Conservation (phyloP, 2,888 invertebrate species). For the Netelia inedita region DNA sequence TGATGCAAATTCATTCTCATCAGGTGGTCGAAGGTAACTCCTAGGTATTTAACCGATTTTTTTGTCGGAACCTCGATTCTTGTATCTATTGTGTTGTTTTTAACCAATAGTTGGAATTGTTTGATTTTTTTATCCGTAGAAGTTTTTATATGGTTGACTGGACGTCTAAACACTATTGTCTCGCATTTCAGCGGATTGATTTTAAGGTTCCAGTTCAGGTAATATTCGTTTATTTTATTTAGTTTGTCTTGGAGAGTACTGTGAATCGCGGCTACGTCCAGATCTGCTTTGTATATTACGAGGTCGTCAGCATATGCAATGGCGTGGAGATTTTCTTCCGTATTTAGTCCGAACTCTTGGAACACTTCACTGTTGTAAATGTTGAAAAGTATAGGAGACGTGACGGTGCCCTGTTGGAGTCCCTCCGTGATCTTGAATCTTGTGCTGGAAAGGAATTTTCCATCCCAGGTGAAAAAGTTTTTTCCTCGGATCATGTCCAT, state of each 20-base stretch:
- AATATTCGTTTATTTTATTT: no score
- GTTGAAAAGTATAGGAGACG: constrained; percentile 64
- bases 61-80: not conserved
- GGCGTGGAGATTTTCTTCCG: not conserved
- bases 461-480: constrained; percentile 36
- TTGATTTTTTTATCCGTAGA: constrained; percentile 25
- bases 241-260: not conserved
- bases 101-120: not conserved
- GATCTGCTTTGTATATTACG: constrained; percentile 6
- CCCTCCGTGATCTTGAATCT: no score
- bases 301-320: constrained; percentile 69
- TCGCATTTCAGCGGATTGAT: no score
- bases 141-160: no score
- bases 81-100: not conserved
- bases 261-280: not conserved
- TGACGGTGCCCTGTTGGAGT: constrained; percentile 11
- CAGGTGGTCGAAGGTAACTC: constrained; percentile 17
- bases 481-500: constrained; percentile 34
- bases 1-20: no score
- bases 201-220: no score
- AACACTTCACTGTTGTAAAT: constrained; percentile 59
- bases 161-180: no score
- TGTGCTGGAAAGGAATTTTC: not conserved
- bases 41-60: not conserved
- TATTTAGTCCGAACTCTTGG: constrained; percentile 57